Conservation (phyloP, 2,113 vertebrate species). For the Atherinomorus stipes region DNA sequence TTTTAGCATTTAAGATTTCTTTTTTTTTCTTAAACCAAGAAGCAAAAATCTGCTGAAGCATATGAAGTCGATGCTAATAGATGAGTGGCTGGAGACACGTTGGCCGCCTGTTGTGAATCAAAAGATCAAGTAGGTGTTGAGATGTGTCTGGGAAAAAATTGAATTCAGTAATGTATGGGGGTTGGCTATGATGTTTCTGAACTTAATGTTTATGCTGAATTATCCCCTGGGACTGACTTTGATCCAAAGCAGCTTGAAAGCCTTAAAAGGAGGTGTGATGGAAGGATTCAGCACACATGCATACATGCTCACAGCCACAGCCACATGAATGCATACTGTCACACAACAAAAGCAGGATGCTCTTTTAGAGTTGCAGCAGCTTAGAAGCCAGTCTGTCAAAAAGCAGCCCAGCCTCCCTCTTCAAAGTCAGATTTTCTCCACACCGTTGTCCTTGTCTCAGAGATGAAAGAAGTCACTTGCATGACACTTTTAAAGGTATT, state of each 20-base stretch:
- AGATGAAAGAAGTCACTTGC: background rate
- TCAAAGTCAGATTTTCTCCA: slow-evolving; percentile 58
- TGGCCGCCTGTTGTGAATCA: slow-evolving; percentile 38
- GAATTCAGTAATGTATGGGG: slow-evolving; percentile 43
- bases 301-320: slow-evolving; percentile 17
- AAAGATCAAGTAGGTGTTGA: slow-evolving; percentile 56
- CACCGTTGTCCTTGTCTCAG: background rate
- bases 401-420: slow-evolving; percentile 50
- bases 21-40: slow-evolving; percentile 31
- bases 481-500: background rate
- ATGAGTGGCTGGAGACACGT: slow-evolving; percentile 20
- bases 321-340: slow-evolving; percentile 18
- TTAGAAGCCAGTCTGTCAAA: slow-evolving; percentile 32
- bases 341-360: slow-evolving; percentile 55
- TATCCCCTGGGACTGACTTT: slow-evolving; percentile 73
- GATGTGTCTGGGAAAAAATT: slow-evolving; percentile 47
- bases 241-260: slow-evolving; percentile 76
- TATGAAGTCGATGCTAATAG: slow-evolving; percentile 26
- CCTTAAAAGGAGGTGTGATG: slow-evolving; percentile 69
- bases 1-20: slow-evolving; percentile 45
- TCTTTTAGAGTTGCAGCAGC: slow-evolving; percentile 43
- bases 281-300: slow-evolving; percentile 57
- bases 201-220: slow-evolving; percentile 65
- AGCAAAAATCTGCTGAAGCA: slow-evolving; percentile 48
- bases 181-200: slow-evolving; percentile 56